phyloP scores from a whole-genome alignment of 2,888 invertebrate species.

The Tipula unca region DNA sequence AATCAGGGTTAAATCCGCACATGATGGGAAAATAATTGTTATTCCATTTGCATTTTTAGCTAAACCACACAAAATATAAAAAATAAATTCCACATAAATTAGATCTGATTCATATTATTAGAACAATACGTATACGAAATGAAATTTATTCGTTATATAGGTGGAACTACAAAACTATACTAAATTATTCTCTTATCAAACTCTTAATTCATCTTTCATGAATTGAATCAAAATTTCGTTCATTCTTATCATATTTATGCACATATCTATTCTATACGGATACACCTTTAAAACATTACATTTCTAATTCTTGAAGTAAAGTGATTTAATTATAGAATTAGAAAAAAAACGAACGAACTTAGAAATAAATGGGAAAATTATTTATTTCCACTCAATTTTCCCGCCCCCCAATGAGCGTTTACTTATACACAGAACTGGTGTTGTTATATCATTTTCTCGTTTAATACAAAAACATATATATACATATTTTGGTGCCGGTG shows the following conservation, averaged over 20 bases:
- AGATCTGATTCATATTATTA: not conserved
- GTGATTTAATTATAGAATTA: not conserved
- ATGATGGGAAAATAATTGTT: not conserved
- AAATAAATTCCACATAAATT: not conserved
- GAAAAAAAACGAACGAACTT: not conserved
- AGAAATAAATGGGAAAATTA: not conserved
- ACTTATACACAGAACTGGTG: not conserved
- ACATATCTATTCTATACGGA: not conserved
- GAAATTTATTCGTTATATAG: not conserved
- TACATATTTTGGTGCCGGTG: not conserved
- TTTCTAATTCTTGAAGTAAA: not conserved
- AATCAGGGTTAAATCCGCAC: not conserved
- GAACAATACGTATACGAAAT: not conserved
- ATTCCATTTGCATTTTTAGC: not conserved
- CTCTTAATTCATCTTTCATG: not conserved
- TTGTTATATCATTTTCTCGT: not conserved
- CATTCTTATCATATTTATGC: not conserved
- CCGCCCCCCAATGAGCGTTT: not conserved
- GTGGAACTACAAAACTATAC: not conserved
- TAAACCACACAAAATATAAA: not conserved
- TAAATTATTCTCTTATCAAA: not conserved
- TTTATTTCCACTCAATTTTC: not conserved
- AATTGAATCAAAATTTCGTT: not conserved
- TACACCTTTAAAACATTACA: not conserved
- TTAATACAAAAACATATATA: not conserved